These are phyloP conservation scores for Tragopan temminckii DNA, from an alignment of 2,797 vertebrate genomes.

Conservation along the genomic window DNA sequence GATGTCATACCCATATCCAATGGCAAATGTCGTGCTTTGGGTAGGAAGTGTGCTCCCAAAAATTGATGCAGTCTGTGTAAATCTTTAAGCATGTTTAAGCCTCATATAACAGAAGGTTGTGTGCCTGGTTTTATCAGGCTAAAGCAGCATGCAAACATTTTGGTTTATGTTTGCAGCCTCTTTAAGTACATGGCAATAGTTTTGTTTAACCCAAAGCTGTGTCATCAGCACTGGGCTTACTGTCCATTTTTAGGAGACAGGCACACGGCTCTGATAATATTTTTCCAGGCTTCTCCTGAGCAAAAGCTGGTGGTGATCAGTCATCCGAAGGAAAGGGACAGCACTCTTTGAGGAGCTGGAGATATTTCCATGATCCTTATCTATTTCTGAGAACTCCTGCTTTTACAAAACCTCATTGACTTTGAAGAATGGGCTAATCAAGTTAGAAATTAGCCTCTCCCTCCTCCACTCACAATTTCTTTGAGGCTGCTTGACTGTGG, in stretches of 20 bases:
- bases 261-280: not conserved
- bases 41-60: not conserved
- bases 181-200: not conserved
- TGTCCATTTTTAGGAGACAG: not conserved
- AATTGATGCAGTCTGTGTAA: not conserved
- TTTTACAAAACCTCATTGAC: slow-evolving; percentile 10
- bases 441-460: slow-evolving; percentile 25
- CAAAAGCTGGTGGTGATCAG: not conserved
- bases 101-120: not conserved
- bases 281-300: not conserved
- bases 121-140: not conserved
- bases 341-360: not conserved
- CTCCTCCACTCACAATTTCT: slow-evolving; percentile 61
- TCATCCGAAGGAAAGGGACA: not conserved
- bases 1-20: not conserved
- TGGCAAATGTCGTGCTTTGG: not conserved
- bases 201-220: not conserved
- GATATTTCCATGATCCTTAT: not conserved
- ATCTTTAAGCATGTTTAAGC: not conserved
- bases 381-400: slow-evolving; percentile 19
- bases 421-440: slow-evolving; percentile 45
- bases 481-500: slow-evolving; percentile 54
- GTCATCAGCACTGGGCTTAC: accelerated
- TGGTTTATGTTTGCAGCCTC: not conserved
- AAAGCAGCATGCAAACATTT: not conserved